Evolutionary conservation across 2,888 invertebrate genomes (phyloP).

Genomic region (Thecocarcelia acutangulata): DNA sequence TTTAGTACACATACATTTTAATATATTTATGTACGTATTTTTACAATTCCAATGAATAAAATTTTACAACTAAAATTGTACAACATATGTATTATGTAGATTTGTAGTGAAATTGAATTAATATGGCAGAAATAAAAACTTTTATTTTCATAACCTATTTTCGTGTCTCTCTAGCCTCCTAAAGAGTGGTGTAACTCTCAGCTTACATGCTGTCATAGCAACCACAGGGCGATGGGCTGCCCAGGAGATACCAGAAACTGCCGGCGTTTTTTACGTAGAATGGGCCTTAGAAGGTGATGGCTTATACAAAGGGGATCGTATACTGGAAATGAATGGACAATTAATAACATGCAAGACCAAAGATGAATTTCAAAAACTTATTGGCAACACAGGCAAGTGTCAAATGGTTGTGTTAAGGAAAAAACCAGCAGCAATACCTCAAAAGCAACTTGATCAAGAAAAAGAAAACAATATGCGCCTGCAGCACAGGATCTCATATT

Average conservation of each 20-base stretch:
- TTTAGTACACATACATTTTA: too few species aligned
- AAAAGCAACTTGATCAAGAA: slow-evolving; percentile 80
- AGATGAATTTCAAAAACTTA: slow-evolving; percentile 87
- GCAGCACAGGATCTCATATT: slow-evolving; percentile 93
- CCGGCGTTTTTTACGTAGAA: slow-evolving; percentile 86
- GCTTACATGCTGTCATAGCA: slow-evolving; percentile 87
- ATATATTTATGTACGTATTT: too few species aligned
- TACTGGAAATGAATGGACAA: slow-evolving; percentile 92
- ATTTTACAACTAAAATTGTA: too few species aligned
- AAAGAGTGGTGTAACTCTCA: slow-evolving; percentile 81
- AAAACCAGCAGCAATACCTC: slow-evolving; percentile 77
- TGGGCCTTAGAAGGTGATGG: slow-evolving; percentile 91
- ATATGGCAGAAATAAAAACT: too few species aligned
- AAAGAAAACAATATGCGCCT: slow-evolving; percentile 91
- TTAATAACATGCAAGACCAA: slow-evolving; percentile 86
- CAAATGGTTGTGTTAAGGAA: slow-evolving; percentile 80
- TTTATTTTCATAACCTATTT: too few species aligned
- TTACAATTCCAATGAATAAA: too few species aligned
- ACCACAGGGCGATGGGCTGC: slow-evolving; percentile 88
- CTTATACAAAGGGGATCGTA: slow-evolving; percentile 87
- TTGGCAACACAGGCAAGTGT: slow-evolving; percentile 82
- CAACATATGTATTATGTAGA: too few species aligned
- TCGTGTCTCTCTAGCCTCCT: slow-evolving; percentile 75
- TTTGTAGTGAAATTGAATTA: too few species aligned
- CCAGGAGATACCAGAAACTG: slow-evolving; percentile 85